Evolutionary conservation across 2,797 vertebrate species (phyloP).

Genomic region (Neoniphon sammara): DNA sequence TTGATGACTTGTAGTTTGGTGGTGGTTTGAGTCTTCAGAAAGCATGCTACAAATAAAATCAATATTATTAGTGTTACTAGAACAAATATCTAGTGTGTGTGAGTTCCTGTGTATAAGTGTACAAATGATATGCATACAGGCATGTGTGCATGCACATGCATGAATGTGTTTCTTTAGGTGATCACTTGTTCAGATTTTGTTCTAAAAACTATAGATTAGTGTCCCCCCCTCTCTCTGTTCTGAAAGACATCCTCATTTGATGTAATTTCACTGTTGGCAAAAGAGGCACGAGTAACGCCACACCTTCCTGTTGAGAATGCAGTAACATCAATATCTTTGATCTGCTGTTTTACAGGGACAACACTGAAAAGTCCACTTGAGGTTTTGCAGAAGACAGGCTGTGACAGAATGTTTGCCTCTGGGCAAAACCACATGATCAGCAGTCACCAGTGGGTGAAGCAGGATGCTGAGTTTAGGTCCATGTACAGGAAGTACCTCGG

Average conservation of each 20-base stretch:
- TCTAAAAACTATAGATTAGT: background rate
- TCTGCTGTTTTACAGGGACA: conserved; percentile 65
- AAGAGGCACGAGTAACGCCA: background rate
- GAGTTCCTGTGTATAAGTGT: background rate
- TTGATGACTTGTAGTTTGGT: no score
- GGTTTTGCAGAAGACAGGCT: conserved; percentile 74
- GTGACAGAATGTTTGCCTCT: conserved; percentile 74
- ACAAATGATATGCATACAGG: no score
- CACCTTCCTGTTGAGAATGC: background rate
- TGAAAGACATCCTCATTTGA: background rate
- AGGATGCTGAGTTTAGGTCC: conserved; percentile 68
- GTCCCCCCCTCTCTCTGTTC: background rate
- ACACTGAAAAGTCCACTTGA: conserved; percentile 76
- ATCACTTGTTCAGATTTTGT: background rate
- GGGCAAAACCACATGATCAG: conserved; percentile 82
- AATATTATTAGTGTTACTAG: no score
- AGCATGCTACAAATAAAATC: no score
- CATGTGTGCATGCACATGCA: background rate
- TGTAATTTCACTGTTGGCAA: background rate
- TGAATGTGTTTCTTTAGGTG: background rate
- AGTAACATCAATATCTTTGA: conserved; percentile 7
- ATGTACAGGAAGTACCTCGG: conserved; percentile 66
- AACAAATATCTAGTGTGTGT: background rate
- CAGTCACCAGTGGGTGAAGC: conserved; percentile 76
- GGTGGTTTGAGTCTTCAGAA: no score